phyloP scores from a whole-genome alignment of 2,888 invertebrate species.

The Parnassius glacialis region DNA sequence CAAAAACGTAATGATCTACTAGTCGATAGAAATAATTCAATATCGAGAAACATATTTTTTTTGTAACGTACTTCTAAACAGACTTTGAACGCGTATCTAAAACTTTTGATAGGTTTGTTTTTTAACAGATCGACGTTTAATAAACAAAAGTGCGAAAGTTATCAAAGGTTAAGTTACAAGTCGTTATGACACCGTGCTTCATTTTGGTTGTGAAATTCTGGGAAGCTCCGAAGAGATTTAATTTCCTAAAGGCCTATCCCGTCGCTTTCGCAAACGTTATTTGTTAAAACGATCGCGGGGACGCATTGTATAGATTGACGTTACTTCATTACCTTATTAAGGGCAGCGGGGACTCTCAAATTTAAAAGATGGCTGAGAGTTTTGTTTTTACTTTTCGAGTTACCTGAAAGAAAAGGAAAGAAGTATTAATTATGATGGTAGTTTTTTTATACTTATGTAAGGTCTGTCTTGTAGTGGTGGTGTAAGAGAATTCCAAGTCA shows the following conservation, averaged over 20 bases:
- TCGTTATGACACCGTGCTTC: conserved; percentile 44
- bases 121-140: background rate
- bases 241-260: conserved; percentile 60
- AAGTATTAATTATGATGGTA: background rate
- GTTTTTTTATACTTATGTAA: too few relatives aligned
- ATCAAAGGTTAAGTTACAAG: background rate
- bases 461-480: too few relatives aligned
- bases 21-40: too few relatives aligned
- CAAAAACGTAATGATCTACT: too few relatives aligned
- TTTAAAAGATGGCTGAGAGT: conserved; percentile 2
- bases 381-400: too few relatives aligned
- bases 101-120: background rate
- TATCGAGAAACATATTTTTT: too few relatives aligned
- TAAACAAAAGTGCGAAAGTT: too few relatives aligned
- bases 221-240: conserved; percentile 55
- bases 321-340: conserved; percentile 17
- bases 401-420: conserved; percentile 17
- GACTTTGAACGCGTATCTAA: too few relatives aligned
- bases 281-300: conserved; percentile 20
- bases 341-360: background rate
- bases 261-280: conserved; percentile 26
- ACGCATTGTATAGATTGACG: conserved; percentile 1
- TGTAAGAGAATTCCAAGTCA: too few relatives aligned
- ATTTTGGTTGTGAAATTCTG: conserved; percentile 62
- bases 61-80: too few relatives aligned